phyloP scores from a whole-genome alignment of 2,888 invertebrate species.

The Lordiphosa andalusiaca region DNA sequence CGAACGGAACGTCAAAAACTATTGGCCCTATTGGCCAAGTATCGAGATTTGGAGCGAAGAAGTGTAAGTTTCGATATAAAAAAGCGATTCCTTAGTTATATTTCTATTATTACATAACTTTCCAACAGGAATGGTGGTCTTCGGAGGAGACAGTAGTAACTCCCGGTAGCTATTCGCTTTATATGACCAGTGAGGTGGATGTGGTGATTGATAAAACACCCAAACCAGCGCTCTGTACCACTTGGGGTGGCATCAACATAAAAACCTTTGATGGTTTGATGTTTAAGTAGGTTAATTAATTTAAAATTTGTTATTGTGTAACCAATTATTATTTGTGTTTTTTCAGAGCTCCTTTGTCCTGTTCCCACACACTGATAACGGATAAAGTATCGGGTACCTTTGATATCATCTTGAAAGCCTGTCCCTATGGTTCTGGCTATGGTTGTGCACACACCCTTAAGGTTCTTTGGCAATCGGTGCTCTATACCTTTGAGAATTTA shows the following conservation, averaged over 20 bases:
- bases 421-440: constrained; percentile 83
- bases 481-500: constrained; percentile 83
- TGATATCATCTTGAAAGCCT: constrained; percentile 84
- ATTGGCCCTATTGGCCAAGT: constrained; percentile 66
- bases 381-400: constrained; percentile 87
- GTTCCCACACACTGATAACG: constrained; percentile 87
- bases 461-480: constrained; percentile 85
- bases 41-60: constrained; percentile 56
- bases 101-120: neutral
- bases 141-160: constrained; percentile 72
- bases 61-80: constrained; percentile 52
- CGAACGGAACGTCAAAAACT: constrained; percentile 61
- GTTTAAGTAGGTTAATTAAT: constrained; percentile 82
- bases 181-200: constrained; percentile 67
- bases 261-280: constrained; percentile 92
- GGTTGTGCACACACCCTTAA: constrained; percentile 77
- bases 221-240: constrained; percentile 86
- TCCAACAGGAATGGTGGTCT: constrained; percentile 76
- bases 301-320: neutral
- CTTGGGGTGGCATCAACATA: constrained; percentile 90
- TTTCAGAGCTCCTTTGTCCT: constrained; percentile 87
- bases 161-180: constrained; percentile 71
- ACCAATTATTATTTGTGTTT: neutral
- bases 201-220: constrained; percentile 80
- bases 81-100: no score